Base-by-base conservation (phyloP, 2,797 vertebrate genomes). In the Acomys russatus region DNA sequence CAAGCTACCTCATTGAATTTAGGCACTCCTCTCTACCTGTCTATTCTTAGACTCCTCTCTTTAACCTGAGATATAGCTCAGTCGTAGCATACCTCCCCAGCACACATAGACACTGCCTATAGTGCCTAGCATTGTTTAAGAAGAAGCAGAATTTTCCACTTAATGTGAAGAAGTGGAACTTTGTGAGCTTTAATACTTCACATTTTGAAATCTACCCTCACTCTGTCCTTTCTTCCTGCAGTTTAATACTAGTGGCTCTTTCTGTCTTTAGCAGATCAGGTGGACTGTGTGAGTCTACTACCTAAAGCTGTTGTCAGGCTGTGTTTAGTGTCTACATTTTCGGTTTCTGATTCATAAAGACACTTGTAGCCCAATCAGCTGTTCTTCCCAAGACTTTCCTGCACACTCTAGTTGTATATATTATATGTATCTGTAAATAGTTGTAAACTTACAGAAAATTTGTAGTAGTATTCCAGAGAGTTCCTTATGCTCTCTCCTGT, bases 331-430 rank as follows among this genome's bases (percentile, higher is more conserved):
- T 82, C 93, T 82, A 18, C 4, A 79, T 77, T 88, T 94, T 70
- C 14, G 20, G 76, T 44, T 88, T 83, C 89, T 92, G 86, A 56
- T 79, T 94, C 71, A 88, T 35, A 38, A 70, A 79, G 78, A 88
- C 64, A 54, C 9, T n/a, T 51, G 14, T 20, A 61, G 49, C 22
- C 35, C 44, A 54, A 38, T 93, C 44, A 90, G 11, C 23, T 95
- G 1, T 92, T 92, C 28, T 23, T 83, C 89, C 78, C 28, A 71
- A 92, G 56, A 17, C 85, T 95, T 95, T 91, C 54, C 20, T 87
- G 22, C 3, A 7, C 14, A 90, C 20, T 80, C 35, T 17, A 38
- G 88, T 30, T 68, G 3, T 85, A 35, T 51, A 22, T 28, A 44
- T 44, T 86, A 54, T 77, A 61, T 82, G 12, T 77, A 22, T 66